Conservation (phyloP, 2,888 invertebrate species). For the Euphydryas editha region DNA sequence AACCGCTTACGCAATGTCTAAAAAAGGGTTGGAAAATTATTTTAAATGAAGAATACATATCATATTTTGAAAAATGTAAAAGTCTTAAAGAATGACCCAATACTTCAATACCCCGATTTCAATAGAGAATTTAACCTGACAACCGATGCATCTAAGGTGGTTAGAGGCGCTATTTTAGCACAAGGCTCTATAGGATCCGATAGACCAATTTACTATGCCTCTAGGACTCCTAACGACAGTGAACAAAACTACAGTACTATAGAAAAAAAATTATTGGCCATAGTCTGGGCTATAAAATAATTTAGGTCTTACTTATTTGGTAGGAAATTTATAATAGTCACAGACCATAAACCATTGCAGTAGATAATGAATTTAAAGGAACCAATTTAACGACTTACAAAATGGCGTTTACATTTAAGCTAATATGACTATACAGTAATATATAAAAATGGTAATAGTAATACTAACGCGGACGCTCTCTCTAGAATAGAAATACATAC, state of each 20-base stretch:
- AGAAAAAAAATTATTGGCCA: not conserved
- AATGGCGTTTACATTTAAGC: constrained; percentile 35
- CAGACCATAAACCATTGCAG: constrained; percentile 38
- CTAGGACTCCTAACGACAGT: not conserved
- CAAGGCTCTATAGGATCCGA: constrained; percentile 41
- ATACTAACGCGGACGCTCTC: constrained; percentile 35
- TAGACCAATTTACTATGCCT: constrained; percentile 39
- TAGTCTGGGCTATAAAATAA: constrained; percentile 22
- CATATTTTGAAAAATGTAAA: constrained; percentile 20
- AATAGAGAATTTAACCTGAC: constrained; percentile 24
- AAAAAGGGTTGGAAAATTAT: constrained; percentile 29
- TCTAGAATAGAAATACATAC: constrained; percentile 30
- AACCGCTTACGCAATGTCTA: constrained; percentile 30
- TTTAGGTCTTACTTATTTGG: constrained; percentile 38
- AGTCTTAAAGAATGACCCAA: constrained; percentile 4
- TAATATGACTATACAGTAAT: constrained; percentile 33
- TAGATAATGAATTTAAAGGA: constrained; percentile 54
- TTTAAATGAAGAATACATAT: constrained; percentile 16
- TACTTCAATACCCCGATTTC: constrained; percentile 9
- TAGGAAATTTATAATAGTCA: constrained; percentile 37
- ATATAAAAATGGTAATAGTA: constrained; percentile 34
- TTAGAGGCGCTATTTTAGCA: constrained; percentile 43
- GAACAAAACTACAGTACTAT: not conserved
- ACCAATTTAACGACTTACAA: constrained; percentile 42
- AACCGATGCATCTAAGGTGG: constrained; percentile 29